Base-by-base conservation (phyloP, 2,797 vertebrate genomes). In the Takifugu ocellatus region DNA sequence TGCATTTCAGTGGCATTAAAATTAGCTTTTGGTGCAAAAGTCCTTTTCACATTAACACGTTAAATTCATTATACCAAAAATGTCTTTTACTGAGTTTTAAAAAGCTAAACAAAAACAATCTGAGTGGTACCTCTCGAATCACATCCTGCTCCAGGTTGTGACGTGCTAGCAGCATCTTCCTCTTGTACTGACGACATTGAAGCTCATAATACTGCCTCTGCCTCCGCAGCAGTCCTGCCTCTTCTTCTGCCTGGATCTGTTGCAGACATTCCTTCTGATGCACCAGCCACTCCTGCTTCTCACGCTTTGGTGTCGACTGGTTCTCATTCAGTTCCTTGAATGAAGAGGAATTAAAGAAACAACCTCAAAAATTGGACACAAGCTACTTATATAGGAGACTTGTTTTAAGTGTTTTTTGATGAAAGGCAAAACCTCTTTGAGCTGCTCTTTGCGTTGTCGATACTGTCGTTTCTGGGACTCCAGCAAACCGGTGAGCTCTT, bases 111-210 rank as follows among this genome's bases (percentile, higher is more conserved):
- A 21, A 21, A 21, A 21, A 10, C 33, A 29, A 58, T 43, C 2
- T 25, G 15, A 24, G 25, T 0, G 3, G 21, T 69, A 93, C 93
- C 92, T 94, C 93, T 81, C 93, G 79, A 55, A 94, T 90, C 75
- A 96, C 88, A 74, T 96, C 95, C 78, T 97, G 95, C 79, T 96
- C 95, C 73, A 96, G 81, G 84, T 95, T 96, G 82, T 97, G 94
- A 33, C 93, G 91, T 0, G 92, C 82, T 43, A 96, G 87, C 61
- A 96, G 85, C 94, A 96, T 94, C 86, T 95, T 96, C 78, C 94
- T 93, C 81, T 96, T 97, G 80, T 96, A 96, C 71, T 96, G 95
- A 24, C 95, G 94, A 78, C 93, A 90, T 74, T 97, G 94, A 21
- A 96, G 87, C 78, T 96, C 95, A 3, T 96, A 95, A 82, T 95